A percentile compares a stretch with the other conserved stretches of the same genome.
These are phyloP conservation scores for Hypothenemus hampei DNA, from an alignment of 1,140 invertebrate genomes.

Conservation along the genomic window DNA sequence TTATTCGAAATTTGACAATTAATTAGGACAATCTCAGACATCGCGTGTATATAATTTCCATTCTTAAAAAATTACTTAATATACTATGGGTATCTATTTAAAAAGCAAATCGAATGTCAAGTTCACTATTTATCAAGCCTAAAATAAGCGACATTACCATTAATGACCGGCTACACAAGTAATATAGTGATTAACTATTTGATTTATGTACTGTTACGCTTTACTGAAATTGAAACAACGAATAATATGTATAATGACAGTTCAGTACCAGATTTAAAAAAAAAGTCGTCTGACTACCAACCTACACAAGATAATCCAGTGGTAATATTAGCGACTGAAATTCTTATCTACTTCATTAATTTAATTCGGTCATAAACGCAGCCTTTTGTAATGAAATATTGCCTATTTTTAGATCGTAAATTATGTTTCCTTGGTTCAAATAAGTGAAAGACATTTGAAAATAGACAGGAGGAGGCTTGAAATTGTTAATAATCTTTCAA, in stretches of 20 bases:
- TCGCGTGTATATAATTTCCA: too few species aligned
- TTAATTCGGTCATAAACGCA: background rate
- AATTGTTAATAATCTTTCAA: too few species aligned
- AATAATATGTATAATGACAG: too few species aligned
- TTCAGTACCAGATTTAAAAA: too few species aligned
- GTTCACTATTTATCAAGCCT: background rate
- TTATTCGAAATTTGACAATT: too few species aligned
- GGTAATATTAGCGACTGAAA: background rate
- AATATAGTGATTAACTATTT: background rate
- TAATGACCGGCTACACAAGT: background rate
- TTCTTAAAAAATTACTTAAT: background rate
- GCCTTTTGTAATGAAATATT: background rate
- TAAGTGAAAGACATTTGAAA: background rate
- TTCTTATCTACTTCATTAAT: too few species aligned
- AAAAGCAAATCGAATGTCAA: conserved; percentile 1
- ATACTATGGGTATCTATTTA: background rate
- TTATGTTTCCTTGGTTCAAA: background rate
- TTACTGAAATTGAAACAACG: too few species aligned
- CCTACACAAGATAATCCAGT: background rate
- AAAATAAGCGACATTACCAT: background rate
- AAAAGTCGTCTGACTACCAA: background rate
- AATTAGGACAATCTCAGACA: too few species aligned
- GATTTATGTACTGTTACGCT: background rate
- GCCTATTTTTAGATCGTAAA: background rate
- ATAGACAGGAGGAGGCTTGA: background rate